Base-by-base conservation (phyloP, 1,140 invertebrate species). In the Atta colombica region DNA sequence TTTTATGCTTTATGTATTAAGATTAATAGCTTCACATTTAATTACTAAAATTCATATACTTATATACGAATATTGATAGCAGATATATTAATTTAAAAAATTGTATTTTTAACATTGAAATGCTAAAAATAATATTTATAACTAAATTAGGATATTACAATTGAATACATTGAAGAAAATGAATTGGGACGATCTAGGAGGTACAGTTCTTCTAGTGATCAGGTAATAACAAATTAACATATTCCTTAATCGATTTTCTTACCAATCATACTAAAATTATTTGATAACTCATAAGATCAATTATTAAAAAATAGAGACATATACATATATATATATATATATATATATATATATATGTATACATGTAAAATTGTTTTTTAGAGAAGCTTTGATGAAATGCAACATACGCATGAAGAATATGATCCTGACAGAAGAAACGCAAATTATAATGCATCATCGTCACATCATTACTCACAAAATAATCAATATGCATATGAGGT, bases 341-440 rank as follows among this genome's bases (percentile, higher is more conserved):
- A 14, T 66, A 6, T 49, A 87, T 55, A 3, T 53, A 18, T 7
- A 51, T 53, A 12, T 55, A 77, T 60, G 18, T 66, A 6, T 49
- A 87, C 31, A 74, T 51, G 6, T 53, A 18, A 31, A 75, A 28
- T 21, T 69, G 68, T 86, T 85, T 53, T 90, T 92, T 68, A 94
- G 94, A 95, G 93, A 91, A 95, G 93, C 88, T 95, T 91, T 60
- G 93, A 94, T 72, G 94, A 94, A 81, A 75, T 87, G 49, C 92
- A 91, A 39, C 88, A 91, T 18, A 85, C 80, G 14, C 92, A 89
- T 45, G 92, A 95, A 74, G 94, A 94, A 72, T 95, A 94, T 77
- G 94, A 95, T 28, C 93, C 93, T 71, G 95, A 95, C 74, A 93
- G 94, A 88, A 94, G 93, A 92, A 95, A 95, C 89, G 94, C 95